Conservation (phyloP, 2,797 vertebrate species). For the Orientallactaga sibirica region DNA sequence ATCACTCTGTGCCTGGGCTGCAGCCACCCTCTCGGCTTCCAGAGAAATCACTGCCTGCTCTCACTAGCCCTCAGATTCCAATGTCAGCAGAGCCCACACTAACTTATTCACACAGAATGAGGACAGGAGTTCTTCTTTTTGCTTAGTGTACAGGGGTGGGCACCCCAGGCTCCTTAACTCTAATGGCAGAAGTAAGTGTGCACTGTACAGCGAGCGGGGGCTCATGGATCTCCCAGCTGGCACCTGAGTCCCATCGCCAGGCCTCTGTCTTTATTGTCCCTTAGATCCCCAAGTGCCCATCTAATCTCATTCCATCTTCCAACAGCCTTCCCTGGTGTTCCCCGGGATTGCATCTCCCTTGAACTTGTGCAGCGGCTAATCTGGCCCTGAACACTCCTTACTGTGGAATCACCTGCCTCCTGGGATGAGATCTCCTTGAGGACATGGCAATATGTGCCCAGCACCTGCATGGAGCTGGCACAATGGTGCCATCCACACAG, state of each 20-base stretch:
- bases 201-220: background rate
- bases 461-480: background rate
- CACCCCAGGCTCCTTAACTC: background rate
- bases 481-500: background rate
- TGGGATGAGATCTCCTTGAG: background rate
- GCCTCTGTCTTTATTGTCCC: background rate
- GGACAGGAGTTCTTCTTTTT: conserved; percentile 19
- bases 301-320: background rate
- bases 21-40: background rate
- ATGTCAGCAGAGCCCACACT: conserved; percentile 48
- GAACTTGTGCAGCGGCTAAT: background rate
- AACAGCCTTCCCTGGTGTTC: background rate
- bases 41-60: conserved; percentile 40
- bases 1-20: too few species aligned
- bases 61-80: conserved; percentile 6
- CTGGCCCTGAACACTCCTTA: background rate
- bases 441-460: background rate
- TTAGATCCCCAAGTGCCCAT: background rate
- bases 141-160: background rate
- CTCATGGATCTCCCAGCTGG: background rate
- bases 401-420: background rate
- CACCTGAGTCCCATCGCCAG: background rate
- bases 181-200: background rate
- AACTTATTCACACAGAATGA: background rate
- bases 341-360: background rate